phyloP scores from a whole-genome alignment of 1,140 invertebrate genomes.

The Sinella curviseta region DNA sequence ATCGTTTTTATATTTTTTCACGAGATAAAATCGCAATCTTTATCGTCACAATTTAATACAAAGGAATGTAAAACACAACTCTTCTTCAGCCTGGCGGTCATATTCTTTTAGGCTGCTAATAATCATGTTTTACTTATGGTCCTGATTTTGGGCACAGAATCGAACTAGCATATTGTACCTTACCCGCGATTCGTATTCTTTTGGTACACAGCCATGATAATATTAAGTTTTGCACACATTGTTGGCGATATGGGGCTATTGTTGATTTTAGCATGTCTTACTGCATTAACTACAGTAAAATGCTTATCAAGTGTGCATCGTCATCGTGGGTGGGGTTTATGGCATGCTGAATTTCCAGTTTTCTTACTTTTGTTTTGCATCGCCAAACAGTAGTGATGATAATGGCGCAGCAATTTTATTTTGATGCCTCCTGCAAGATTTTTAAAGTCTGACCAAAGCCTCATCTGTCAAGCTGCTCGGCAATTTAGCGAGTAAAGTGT shows the following conservation, averaged over 20 bases:
- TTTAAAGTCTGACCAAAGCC: too few relatives aligned
- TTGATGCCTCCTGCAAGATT: too few relatives aligned
- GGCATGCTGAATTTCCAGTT: conserved; percentile 14
- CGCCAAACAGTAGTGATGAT: background rate
- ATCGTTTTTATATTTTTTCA: background rate
- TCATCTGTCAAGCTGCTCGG: background rate
- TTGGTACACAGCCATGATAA: too few relatives aligned
- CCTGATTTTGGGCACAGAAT: too few relatives aligned
- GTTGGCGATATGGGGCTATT: too few relatives aligned
- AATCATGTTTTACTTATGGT: too few relatives aligned
- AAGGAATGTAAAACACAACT: background rate
- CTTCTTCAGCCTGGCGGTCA: too few relatives aligned
- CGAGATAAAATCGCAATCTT: background rate
- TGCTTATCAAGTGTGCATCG: background rate
- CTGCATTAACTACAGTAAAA: background rate
- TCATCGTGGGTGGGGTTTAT: conserved; percentile 8
- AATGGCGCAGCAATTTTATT: too few relatives aligned
- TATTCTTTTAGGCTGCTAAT: too few relatives aligned
- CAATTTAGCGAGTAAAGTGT: background rate
- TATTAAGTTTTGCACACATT: too few relatives aligned
- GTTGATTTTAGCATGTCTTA: background rate
- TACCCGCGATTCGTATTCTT: too few relatives aligned
- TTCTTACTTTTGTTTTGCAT: background rate
- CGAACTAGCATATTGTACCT: too few relatives aligned
- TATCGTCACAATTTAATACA: background rate